Base-by-base conservation (phyloP, 2,888 invertebrate genomes). In the Sesamia inferens region DNA sequence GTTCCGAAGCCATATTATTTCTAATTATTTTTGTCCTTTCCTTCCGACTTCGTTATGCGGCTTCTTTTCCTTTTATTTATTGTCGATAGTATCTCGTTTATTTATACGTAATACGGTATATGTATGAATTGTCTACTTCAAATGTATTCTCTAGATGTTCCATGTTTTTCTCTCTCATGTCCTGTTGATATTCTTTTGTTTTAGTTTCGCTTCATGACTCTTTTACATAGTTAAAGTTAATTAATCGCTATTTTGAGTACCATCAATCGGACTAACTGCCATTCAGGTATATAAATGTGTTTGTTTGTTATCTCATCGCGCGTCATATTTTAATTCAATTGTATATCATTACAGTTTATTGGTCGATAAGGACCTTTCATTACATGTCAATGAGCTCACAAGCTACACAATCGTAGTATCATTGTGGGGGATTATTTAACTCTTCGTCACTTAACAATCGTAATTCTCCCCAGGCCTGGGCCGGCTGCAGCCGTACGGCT, bases 401-500 rank as follows among this genome's bases (percentile, higher is more conserved):
- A 11, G 2, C 5, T 69, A 69, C 42, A 16, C 14, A 54, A 42
- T 24, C 42, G 42, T 16, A 54, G 42, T 13, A 44, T 13, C 54
- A 16, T 24, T 14, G 5, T 13, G 3, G 70, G 3, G 8, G 2
- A 16, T n/a, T 16, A 16, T n/a, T n/a, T 42, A 24, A 68, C 6
- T 24, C 8, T 63, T 13, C 13, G 65, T 14, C 10, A 74, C 55
- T 22, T 69, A 70, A 83, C 58, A 22, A 1, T 19, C 0, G 16
- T 4, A 10, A 67, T 67, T 97, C 96, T 71, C n/a, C 14, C 7
- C 96, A 98, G 98, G 97, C 93, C 94, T 96, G 97, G 97, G 97
- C 94, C 98, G 98, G 93, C 97, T 98, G 94, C 98, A 98, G 97
- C 98, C 98, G 93, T 98, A 98, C 97, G 97, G 97, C 96, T 97